phyloP scores from a whole-genome alignment of 2,113 vertebrate species.

The Phocoena sinus region DNA sequence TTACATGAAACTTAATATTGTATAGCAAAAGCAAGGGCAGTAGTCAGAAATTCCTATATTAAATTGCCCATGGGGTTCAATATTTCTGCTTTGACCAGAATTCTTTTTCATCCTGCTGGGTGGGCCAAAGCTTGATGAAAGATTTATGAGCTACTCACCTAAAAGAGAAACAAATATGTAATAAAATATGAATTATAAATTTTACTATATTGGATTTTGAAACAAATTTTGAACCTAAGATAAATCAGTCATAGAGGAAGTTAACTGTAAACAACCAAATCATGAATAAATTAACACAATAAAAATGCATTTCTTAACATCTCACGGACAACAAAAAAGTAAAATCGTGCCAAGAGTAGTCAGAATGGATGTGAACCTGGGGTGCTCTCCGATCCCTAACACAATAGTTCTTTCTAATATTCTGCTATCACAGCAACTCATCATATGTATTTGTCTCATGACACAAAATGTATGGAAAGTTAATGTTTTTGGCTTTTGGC shows the following conservation, averaged over 20 bases:
- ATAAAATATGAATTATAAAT: not conserved
- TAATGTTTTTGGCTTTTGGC: not conserved
- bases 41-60: not conserved
- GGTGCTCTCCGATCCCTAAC: rapidly evolving
- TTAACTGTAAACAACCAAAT: not conserved
- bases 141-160: not conserved
- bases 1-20: not conserved
- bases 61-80: not conserved
- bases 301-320: not conserved
- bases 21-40: not conserved
- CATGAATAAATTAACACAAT: not conserved
- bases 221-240: not conserved
- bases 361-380: not conserved
- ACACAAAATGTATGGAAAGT: not conserved
- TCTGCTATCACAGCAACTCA: not conserved
- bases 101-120: not conserved
- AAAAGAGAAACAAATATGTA: not conserved
- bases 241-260: not conserved
- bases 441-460: not conserved
- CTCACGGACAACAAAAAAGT: not conserved
- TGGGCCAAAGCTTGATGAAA: not conserved
- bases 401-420: not conserved
- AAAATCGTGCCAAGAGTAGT: not conserved
- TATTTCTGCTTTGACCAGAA: not conserved
- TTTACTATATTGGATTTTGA: not conserved